These are phyloP conservation scores for Pectinophora gossypiella DNA, from an alignment of 1,140 invertebrate species.

Conservation along the genomic window DNA sequence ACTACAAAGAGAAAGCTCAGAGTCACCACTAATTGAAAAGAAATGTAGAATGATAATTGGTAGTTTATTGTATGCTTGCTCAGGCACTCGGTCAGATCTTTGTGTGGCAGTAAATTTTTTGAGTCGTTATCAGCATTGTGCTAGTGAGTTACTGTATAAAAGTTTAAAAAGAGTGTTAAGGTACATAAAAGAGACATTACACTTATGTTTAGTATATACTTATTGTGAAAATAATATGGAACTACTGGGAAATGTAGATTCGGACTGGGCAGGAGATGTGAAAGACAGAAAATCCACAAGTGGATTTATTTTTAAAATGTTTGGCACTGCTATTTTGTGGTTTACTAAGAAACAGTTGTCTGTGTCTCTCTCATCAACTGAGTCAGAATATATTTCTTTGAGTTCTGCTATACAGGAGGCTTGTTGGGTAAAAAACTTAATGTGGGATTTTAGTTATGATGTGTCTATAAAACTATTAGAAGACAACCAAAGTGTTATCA, in stretches of 20 bases:
- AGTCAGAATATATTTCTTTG: neutral
- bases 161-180: constrained; percentile 28
- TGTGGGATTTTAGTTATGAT: neutral
- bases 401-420: neutral
- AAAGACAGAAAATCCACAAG: constrained; percentile 1
- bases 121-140: constrained; percentile 30
- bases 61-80: constrained; percentile 31
- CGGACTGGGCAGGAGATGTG: constrained; percentile 1
- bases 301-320: neutral
- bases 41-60: constrained; percentile 29
- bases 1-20: constrained; percentile 12
- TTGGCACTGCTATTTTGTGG: neutral
- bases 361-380: neutral
- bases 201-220: neutral
- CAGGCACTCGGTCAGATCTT: constrained; percentile 33
- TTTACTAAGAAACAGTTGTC: neutral
- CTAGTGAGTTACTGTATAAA: constrained; percentile 19
- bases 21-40: constrained; percentile 19
- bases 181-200: constrained; percentile 24
- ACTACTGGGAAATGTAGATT: neutral
- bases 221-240: neutral
- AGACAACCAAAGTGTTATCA: neutral
- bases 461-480: neutral
- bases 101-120: constrained; percentile 29
- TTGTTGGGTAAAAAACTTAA: neutral